Conservation (phyloP, 2,888 invertebrate genomes). For the Plutella xylostella region DNA sequence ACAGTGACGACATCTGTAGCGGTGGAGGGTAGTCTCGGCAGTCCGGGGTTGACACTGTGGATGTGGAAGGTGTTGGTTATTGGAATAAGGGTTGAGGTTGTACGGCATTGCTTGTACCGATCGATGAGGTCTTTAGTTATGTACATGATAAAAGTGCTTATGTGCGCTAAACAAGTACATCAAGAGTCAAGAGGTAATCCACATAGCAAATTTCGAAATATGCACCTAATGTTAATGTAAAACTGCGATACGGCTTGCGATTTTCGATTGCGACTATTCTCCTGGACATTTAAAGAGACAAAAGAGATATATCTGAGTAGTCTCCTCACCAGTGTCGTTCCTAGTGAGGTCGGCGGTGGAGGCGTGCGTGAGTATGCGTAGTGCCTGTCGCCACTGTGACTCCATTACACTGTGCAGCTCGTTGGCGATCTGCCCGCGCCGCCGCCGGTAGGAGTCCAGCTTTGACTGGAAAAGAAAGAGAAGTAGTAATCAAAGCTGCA, state of each 20-base stretch:
- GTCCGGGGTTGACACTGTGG: slow-evolving; percentile 25
- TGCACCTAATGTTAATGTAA: too few species aligned
- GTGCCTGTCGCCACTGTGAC: slow-evolving; percentile 82
- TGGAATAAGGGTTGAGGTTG: too few species aligned
- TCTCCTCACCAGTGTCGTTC: neutral
- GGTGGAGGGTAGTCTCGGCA: slow-evolving; percentile 29
- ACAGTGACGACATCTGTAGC: slow-evolving; percentile 23
- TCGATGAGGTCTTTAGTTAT: too few species aligned
- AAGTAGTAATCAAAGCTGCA: neutral
- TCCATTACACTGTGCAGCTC: slow-evolving; percentile 84
- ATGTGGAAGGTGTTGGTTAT: too few species aligned
- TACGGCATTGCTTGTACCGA: too few species aligned
- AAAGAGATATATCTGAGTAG: too few species aligned
- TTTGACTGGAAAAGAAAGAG: slow-evolving; percentile 34
- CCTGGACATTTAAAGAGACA: too few species aligned
- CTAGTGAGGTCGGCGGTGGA: slow-evolving; percentile 1
- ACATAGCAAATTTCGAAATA: too few species aligned
- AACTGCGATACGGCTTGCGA: too few species aligned
- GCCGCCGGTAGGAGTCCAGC: slow-evolving; percentile 46
- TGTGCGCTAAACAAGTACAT: too few species aligned
- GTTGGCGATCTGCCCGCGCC: slow-evolving; percentile 76
- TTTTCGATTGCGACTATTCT: too few species aligned
- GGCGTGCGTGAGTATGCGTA: slow-evolving; percentile 71
- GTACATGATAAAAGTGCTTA: too few species aligned
- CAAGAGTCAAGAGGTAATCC: neutral